Base-by-base conservation (phyloP, 1,140 invertebrate species). In the Pogonognathellus flavescens region DNA sequence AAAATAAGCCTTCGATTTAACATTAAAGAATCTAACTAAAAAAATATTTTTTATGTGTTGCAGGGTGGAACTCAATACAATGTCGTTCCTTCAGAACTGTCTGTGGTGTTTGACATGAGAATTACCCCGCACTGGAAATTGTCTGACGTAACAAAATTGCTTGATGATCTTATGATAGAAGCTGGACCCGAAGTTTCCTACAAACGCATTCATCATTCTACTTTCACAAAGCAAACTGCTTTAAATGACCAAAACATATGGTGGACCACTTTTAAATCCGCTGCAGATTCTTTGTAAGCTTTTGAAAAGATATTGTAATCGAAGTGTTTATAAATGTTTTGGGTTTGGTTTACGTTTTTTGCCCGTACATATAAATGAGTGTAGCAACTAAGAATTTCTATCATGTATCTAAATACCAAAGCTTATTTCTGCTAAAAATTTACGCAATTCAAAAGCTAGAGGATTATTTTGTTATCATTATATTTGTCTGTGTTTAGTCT, bases 11-110 rank as follows among this genome's bases (percentile, higher is more conserved):
- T n/a, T n/a, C n/a, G n/a, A n/a, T n/a, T n/a, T n/a, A 41, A 66
- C 62, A 66, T 66, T 22, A 66, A 66, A 10, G 62, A 66, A 66
- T 66, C 14, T 66, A 66, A 66, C 62, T n/a, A 31, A 25, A 20
- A 66, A 25, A 85, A 70, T 83, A 8, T 60, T 22, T 5, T n/a
- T 53, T 59, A 72, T 84, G 22, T 80, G 16, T 10, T 82, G 84
- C 53, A 95, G 93, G 97, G 97, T 84, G 97, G 97, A 16, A 93
- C 97, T 1, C 97, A 98, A 91, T 92, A 93, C 18, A 99, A 99
- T 91, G 96, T 99, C 3, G 93, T 99, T 80, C 98, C 98, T 0
- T 93, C 94, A 62, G 93, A 95, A 89, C 90, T 98, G 25, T 92
- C 91, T 0, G 94, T 94, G 0, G 92, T 92, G 20, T 97, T 98